Evolutionary conservation across 2,888 invertebrate species (phyloP), one percentile per base, ranked within the genome.

Genomic region (Pseudococcus longispinus): DNA sequence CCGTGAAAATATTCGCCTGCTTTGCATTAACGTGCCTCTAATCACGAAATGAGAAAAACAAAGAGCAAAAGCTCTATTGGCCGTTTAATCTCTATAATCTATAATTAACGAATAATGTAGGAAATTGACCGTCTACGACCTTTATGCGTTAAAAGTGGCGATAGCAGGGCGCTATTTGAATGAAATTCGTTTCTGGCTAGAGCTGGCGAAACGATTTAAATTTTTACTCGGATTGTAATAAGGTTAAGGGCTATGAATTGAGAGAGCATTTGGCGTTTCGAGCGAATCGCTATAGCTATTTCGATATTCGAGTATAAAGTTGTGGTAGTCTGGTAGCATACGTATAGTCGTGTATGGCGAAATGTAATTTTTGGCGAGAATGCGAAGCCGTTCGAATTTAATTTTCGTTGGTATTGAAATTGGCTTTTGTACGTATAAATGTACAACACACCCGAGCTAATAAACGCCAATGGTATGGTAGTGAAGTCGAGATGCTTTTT

Each of bases 71-170:
- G 70, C 29, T 70, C 15, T 29, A 70, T 29, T 70, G 29, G 70
- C 32, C 70, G 70, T 18, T 29, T 70, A 70, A 70, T 70, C 70
- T 70, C 70, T 70, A 70, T 70, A 70, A 70, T 70, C 70, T 70
- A 70, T 70, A 70, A 70, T 70, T 70, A 70, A 70, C 70, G 29
- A 70, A 70, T 70, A 29, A 32, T 37, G 9, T 70, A 29, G 29
- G 70, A 65, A 70, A 70, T 70, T 70, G 70, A 70, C 70, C 70
- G 70, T 70, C 70, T 70, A 32, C 29, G 70, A 70, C 70, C 70
- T 70, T 70, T 70, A 32, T 70, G 70, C 70, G 29, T 70, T 70
- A 70, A 70, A 70, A 70, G 70, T 29, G 70, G 15, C 70, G 70
- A 13, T 37, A 37, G 8, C 8, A 37, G 37, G 4, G 37, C 37